Evolutionary conservation across 2,888 invertebrate genomes (phyloP), one percentile per base, ranked within the genome.

Genomic region (Sclerodermus sp.): DNA sequence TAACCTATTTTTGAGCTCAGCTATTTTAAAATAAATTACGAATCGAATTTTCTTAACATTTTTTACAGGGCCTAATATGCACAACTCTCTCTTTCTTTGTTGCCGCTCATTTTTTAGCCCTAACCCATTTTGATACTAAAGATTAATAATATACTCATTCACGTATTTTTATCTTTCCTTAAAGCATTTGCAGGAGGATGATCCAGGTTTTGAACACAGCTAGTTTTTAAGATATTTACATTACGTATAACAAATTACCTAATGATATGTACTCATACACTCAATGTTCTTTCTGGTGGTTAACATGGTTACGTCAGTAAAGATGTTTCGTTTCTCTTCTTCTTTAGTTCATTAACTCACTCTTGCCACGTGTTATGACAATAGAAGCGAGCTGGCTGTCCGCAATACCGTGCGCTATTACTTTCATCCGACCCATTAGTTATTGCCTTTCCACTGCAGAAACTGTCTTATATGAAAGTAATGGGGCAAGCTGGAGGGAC

Each of bases 161-260:
- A 73, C 70, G 64, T 73, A 70, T 76, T 76, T 76, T 73, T 76
- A 66, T 75, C 73, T 71, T 75, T 68, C 69, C 71, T 68, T 70
- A 71, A 77, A 74, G 77, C 78, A 75, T 76, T 79, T 78, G 73
- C 78, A 79, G 79, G 78, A 77, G 76, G 77, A 76, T 75, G 73
- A 73, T 71, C 74, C 78, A 78, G 78, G 77, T 78, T 79, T 77
- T 74, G 67, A 74, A 73, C n/a, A n/a, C 73, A 73, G 67, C 71
- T 77, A 76, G 74, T 74, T 71, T 58, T 74, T 77, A 77, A 77
- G 76, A 75, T 66, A 15, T 61, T 72, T 57, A 62, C 62, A 58
- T 58, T 69, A 57, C 57, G 62, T 69, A 67, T 57, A 47, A 57
- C 58, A 60, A 63, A 64, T 57, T 64, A 61, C 47, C 57, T 67